A percentile compares a stretch with the other conserved stretches of the same genome.
Conservation (phyloP, 1,140 invertebrate genomes). For the Nylanderia fulva region DNA sequence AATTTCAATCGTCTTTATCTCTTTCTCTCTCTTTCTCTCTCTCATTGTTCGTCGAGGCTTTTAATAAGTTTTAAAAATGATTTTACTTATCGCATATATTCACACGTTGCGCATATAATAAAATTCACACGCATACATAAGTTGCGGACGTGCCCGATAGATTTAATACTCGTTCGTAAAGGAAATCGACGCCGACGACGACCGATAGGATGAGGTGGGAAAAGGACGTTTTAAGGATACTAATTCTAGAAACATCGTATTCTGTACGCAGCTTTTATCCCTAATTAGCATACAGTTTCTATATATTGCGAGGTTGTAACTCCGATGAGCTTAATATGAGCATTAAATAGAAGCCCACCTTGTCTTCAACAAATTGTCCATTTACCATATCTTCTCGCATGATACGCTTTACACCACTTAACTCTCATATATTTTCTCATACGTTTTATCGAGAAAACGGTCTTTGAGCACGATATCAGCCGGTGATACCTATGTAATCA, state of each 20-base stretch:
- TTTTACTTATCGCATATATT: not conserved
- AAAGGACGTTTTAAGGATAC: slow-evolving; percentile 5
- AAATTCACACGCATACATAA: slow-evolving; percentile 3
- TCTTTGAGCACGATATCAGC: not conserved
- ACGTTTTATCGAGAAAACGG: slow-evolving; percentile 4
- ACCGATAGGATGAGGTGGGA: not conserved
- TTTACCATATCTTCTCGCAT: slow-evolving; percentile 66
- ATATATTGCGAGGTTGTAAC: slow-evolving; percentile 57
- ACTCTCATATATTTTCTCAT: not conserved
- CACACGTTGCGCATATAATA: not conserved
- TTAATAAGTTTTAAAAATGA: not conserved
- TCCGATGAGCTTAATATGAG: slow-evolving; percentile 40
- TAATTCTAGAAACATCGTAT: slow-evolving; percentile 14
- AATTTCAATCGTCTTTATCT: not conserved
- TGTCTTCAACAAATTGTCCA: slow-evolving; percentile 69
- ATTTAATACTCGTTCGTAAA: slow-evolving; percentile 55
- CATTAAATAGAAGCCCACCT: slow-evolving; percentile 46
- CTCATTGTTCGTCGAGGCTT: not conserved
- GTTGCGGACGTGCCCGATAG: slow-evolving; percentile 29
- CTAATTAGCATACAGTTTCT: slow-evolving; percentile 77
- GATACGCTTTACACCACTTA: not conserved
- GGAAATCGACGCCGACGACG: slow-evolving; percentile 32
- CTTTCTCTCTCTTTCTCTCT: not conserved
- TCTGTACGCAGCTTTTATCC: slow-evolving; percentile 54
- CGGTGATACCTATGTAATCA: not conserved